Base-by-base conservation (phyloP, 2,797 vertebrate genomes). In the Buphagus erythrorhynchus region DNA sequence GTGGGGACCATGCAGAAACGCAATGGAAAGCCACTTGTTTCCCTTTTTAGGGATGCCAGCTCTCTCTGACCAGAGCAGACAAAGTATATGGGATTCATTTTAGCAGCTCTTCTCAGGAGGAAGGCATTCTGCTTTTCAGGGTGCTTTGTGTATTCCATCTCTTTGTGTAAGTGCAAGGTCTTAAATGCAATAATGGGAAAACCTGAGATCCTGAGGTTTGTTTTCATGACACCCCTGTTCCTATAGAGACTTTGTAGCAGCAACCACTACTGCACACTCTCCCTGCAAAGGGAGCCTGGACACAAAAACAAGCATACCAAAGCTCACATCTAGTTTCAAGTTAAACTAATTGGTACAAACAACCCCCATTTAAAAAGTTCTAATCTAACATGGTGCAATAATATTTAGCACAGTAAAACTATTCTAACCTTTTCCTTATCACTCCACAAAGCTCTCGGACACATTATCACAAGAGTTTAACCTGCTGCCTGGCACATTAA, bases 351-450 rank as follows among this genome's bases (percentile, higher is more conserved):
- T 40, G 72, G 62, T 83, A 43, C 35, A 72, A 68, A 52, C 16
- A 91, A 19, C 6, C 15, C 6, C 36, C 25, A 17, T 26, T 65
- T 29, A 12, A 77, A 82, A 76, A 66, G 72, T 31, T 20, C 66
- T 83, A 88, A 48, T 48, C 72, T 80, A 83, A 48, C 22, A 72
- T 26, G 43, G 72, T 78, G 68, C 25, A 95, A 81, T 15, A 33
- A 80, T 68, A 91, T 33, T 72, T 72, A 88, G 68, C 68, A 61
- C 46, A 48, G 59, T n/a, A 35, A 55, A 79, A 86, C 57, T 79
- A 62, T 88, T 91, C 72, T 51, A 61, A 38, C 36, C n/a, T 79
- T 94, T 75, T 63, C 35, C 73, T 77, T 93, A 96, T 89, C 62
- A 0, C 58, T 78, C 40, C 78, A 73, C 40, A 77, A 78, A 42